These are phyloP conservation scores for Echinops telfairi DNA, from an alignment of 2,113 vertebrate genomes.

Conservation along the genomic window DNA sequence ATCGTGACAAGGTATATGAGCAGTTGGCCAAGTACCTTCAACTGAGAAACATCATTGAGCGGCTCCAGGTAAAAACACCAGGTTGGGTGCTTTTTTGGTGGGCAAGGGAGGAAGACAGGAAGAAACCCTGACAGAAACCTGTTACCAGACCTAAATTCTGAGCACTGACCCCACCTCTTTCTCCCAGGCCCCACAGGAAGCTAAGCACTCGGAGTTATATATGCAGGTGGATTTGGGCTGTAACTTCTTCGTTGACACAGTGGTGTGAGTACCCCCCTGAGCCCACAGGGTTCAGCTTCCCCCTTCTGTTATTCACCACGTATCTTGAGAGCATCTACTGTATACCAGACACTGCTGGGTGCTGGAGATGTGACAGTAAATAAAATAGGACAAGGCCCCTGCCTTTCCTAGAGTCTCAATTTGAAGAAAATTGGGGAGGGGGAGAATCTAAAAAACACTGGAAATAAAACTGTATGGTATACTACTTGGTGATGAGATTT, in stretches of 20 bases:
- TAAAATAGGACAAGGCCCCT: slow-evolving; percentile 51
- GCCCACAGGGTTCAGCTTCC: slow-evolving; percentile 36
- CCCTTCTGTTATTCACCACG: slow-evolving; percentile 40
- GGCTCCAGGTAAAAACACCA: slow-evolving; percentile 88
- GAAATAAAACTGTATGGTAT: slow-evolving; percentile 25
- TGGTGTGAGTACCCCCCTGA: slow-evolving; percentile 90
- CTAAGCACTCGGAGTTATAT: slow-evolving; percentile 87
- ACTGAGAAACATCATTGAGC: slow-evolving; percentile 92
- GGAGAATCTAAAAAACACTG: not conserved
- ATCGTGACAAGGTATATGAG: slow-evolving; percentile 93
- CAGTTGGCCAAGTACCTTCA: slow-evolving; percentile 93
- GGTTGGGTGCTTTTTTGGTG: not conserved
- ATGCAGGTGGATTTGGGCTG: slow-evolving; percentile 94
- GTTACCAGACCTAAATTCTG: slow-evolving; percentile 34
- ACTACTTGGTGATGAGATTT: slow-evolving; percentile 47
- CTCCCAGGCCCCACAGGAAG: slow-evolving; percentile 85
- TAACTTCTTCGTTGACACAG: slow-evolving; percentile 93
- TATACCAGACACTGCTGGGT: slow-evolving; percentile 6
- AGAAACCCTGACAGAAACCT: not conserved
- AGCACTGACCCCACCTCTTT: slow-evolving; percentile 56
- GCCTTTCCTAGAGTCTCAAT: slow-evolving; percentile 33
- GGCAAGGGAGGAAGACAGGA: slow-evolving; percentile 4
- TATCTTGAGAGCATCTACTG: slow-evolving; percentile 47
- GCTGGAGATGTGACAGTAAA: slow-evolving; percentile 40
- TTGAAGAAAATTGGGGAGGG: slow-evolving; percentile 24